phyloP scores from a whole-genome alignment of 2,888 invertebrate genomes.

The Amphiduros pacificus region DNA sequence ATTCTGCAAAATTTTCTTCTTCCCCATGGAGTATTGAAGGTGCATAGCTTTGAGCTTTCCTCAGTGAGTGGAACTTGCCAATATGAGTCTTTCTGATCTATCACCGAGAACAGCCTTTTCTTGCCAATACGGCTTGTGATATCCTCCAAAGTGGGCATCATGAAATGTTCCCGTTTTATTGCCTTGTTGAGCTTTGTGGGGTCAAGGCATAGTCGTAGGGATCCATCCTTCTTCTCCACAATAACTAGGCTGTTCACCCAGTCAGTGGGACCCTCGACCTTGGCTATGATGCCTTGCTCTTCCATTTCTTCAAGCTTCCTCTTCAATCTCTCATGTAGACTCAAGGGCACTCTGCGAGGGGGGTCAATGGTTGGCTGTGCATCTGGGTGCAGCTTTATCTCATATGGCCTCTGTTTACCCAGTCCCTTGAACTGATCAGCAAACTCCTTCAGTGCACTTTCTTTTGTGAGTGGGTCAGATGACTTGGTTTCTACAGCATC shows the following conservation, averaged over 20 bases:
- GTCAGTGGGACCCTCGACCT: neutral
- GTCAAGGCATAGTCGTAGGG: slow-evolving; percentile 26
- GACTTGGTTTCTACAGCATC: too few relatives aligned
- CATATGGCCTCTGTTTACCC: neutral
- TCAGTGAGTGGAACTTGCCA: slow-evolving; percentile 17
- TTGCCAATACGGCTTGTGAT: slow-evolving; percentile 19
- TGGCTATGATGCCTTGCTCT: neutral
- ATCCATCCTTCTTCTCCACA: slow-evolving; percentile 24
- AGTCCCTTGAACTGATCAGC: slow-evolving; percentile 3
- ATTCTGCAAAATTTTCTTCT: neutral
- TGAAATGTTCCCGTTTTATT: slow-evolving; percentile 23
- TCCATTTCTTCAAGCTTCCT: neutral
- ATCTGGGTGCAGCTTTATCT: neutral
- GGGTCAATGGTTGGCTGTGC: neutral
- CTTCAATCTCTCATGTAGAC: neutral
- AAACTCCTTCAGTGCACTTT: neutral
- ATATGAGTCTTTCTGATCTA: slow-evolving; percentile 31
- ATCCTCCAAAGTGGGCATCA: slow-evolving; percentile 29
- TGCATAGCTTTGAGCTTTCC: neutral
- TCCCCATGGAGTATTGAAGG: slow-evolving; percentile 3
- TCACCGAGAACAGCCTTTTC: slow-evolving; percentile 24
- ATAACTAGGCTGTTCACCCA: slow-evolving; percentile 10
- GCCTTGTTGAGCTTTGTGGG: slow-evolving; percentile 23
- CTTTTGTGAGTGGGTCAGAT: neutral
- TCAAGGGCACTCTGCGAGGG: neutral